Base-by-base conservation (phyloP, 2,888 invertebrate species). In the Lordiphosa andalusiaca region DNA sequence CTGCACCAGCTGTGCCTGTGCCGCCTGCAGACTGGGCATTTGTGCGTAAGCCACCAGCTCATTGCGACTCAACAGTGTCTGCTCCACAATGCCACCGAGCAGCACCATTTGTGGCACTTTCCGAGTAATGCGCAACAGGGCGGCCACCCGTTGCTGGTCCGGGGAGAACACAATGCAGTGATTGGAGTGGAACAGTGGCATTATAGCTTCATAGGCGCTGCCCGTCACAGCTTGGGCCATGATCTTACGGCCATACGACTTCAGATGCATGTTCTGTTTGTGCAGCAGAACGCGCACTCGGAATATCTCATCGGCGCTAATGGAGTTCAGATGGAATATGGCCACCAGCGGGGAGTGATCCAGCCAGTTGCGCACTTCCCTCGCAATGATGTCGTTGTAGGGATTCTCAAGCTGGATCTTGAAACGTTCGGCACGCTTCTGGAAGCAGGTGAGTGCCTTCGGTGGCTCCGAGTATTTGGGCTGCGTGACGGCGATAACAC, bases 31-130 rank as follows among this genome's bases (percentile, higher is more conserved):
- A 83, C 92, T 92, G 0, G 93, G 92, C 84, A 95, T 90, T 80
- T 91, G 89, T 55, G 94, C 93, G 73, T 92, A 94, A 71, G 92
- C 90, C 23, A 93, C 78, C 30, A 96, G 89, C 75, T 95, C 94
- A 84, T 93, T 93, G 69, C 92, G 92, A 63, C 92, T 93, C 71
- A 96, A 75, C 25, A 95, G 88, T 56, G 90, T 91, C 44, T 93
- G 93, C 76, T 96, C 93, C 49, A 94, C 91, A 61, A 95, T 92
- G n/a, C 93, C 95, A 92, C 95, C 94, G 88, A 96, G 87, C 16
- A 96, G 89, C 69, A 94, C 87, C 77, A 95, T 89, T 85, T 94
- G 93, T 1, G 94, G 94, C 65, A 92, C 91, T 85, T 93, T 95
- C 60, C 92, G 94, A 4, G 93, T 87, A 39, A 94, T 91, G 86